Evolutionary conservation across 2,888 invertebrate genomes (phyloP).

Genomic region (Argyresthia albistria): DNA sequence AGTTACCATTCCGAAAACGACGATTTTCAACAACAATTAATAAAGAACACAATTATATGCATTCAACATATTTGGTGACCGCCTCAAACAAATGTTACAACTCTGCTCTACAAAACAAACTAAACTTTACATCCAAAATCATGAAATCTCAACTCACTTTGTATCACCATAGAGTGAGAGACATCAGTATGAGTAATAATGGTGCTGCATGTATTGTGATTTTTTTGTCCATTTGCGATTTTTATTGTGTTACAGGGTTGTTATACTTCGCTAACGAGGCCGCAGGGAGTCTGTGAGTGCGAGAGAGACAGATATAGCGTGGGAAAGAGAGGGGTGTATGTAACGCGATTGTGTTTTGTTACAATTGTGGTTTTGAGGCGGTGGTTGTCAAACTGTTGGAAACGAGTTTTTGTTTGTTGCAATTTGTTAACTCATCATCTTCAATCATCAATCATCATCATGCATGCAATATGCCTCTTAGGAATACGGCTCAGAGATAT

Average conservation of each 20-base stretch:
- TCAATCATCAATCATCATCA: no score
- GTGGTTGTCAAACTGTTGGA: slow-evolving; percentile 27
- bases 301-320: slow-evolving; percentile 22
- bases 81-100: slow-evolving; percentile 67
- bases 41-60: slow-evolving; percentile 54
- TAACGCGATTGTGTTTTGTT: slow-evolving; percentile 41
- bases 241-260: slow-evolving; percentile 54
- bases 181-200: slow-evolving; percentile 10
- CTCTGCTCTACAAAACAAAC: slow-evolving; percentile 21
- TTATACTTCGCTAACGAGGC: slow-evolving; percentile 62
- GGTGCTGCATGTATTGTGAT: slow-evolving; percentile 29
- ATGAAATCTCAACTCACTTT: slow-evolving; percentile 13
- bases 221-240: slow-evolving; percentile 59
- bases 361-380: slow-evolving; percentile 31
- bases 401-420: slow-evolving; percentile 11
- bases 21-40: slow-evolving; percentile 37
- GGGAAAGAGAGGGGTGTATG: slow-evolving; percentile 23
- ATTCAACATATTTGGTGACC: slow-evolving; percentile 59
- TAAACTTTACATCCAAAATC: slow-evolving; percentile 4
- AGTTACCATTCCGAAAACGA: slow-evolving; percentile 11
- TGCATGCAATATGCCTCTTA: no score
- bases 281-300: slow-evolving; percentile 36
- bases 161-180: no score
- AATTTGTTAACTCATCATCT: no score
- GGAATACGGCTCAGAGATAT: no score